phyloP scores from a whole-genome alignment of 2,888 invertebrate species.

The Neelides folsomi region DNA sequence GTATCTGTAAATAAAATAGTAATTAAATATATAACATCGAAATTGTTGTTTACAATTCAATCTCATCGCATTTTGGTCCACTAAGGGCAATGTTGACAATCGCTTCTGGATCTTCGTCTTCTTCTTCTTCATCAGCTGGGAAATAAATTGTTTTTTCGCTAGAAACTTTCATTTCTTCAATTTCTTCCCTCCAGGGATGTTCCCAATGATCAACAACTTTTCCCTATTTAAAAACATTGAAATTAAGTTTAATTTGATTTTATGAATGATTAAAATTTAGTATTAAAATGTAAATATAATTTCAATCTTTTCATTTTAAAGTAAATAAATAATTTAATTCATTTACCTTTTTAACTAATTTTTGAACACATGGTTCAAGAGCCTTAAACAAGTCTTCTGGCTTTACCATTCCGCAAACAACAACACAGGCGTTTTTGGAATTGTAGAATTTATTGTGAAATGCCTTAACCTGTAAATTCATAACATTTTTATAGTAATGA shows the following conservation, averaged over 20 bases:
- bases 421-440: constrained; percentile 71
- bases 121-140: constrained; percentile 59
- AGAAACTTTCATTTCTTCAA: constrained; percentile 50
- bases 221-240: constrained; percentile 6
- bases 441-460: constrained; percentile 79
- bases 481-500: constrained; percentile 6
- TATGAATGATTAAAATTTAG: background rate
- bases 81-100: constrained; percentile 65
- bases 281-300: no score
- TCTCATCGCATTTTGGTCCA: constrained; percentile 45
- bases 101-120: constrained; percentile 46
- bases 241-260: no score
- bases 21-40: background rate
- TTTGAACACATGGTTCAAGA: constrained; percentile 58
- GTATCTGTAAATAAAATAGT: background rate
- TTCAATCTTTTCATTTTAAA: no score
- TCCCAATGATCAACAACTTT: constrained; percentile 18
- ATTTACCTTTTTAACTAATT: constrained; percentile 54
- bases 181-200: constrained; percentile 62
- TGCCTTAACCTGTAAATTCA: constrained; percentile 47
- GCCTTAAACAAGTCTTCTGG: constrained; percentile 60
- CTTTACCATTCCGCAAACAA: constrained; percentile 68
- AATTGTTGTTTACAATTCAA: background rate
- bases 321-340: no score
- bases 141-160: constrained; percentile 49